These are phyloP conservation scores for Thalassoma bifasciatum DNA, from an alignment of 2,113 vertebrate genomes.

Conservation along the genomic window DNA sequence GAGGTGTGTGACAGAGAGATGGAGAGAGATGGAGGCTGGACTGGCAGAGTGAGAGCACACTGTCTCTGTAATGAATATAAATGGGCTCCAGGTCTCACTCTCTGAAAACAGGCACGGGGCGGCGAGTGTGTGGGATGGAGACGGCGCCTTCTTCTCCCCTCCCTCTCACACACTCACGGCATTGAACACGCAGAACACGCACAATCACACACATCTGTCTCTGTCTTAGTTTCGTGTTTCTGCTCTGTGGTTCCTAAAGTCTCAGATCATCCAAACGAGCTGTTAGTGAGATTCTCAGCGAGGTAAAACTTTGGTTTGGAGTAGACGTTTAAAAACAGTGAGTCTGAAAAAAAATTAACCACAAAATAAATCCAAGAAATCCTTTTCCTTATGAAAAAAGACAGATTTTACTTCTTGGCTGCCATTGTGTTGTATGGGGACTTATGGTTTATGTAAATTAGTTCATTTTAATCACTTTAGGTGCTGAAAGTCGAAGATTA, in stretches of 20 bases:
- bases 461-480: no score
- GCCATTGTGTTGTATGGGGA: no score
- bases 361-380: no score
- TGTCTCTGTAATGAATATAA: conserved; percentile 81
- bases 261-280: conserved; percentile 10
- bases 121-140: conserved; percentile 21
- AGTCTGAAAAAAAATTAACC: neutral
- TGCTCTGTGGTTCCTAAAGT: no score
- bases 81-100: conserved; percentile 69
- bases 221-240: neutral
- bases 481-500: no score
- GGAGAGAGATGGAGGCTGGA: conserved; percentile 60
- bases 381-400: no score
- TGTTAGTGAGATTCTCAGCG: neutral
- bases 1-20: conserved; percentile 64
- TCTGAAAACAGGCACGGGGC: conserved; percentile 48
- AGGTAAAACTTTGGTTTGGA: neutral
- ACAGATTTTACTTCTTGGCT: no score
- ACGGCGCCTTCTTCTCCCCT: conserved; percentile 1
- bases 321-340: neutral
- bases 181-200: conserved; percentile 17
- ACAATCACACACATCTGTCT: neutral
- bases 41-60: conserved; percentile 71
- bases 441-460: no score
- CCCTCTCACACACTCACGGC: neutral